Evolutionary conservation across 1,140 invertebrate species (phyloP), one percentile per base, ranked within the genome.

Genomic region (Drosophila tropicalis): DNA sequence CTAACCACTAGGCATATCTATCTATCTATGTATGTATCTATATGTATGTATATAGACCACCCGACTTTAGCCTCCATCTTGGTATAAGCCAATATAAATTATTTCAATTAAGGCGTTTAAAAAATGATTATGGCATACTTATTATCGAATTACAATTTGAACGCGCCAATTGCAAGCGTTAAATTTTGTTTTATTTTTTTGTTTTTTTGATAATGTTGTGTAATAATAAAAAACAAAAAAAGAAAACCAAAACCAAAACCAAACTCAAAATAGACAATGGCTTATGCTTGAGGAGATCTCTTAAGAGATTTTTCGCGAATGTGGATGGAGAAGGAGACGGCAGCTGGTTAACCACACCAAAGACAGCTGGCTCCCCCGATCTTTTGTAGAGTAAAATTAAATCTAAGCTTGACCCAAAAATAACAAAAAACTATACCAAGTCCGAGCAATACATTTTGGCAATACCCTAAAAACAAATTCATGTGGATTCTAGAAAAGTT

Each of bases 91-190:
- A 67, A 76, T 79, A 79, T 87, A 72, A 86, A 87, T 82, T 86
- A 76, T 87, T 86, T 86, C 82, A 86, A 87, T 86, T 86, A 87
- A 68, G 82, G 82, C 82, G 83, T 87, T 86, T 87, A 73, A 73
- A 82, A 82, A 87, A 87, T 86, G 83, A 86, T 86, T 82, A 86
- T 86, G 82, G 82, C 79, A 81, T 76, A 79, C 75, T 86, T 87
- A 82, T 82, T 77, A 77, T 77, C 69, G 67, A 79, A 82, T 86
- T 87, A 86, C 83, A 79, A 73, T 82, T 86, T 66, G 58, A 77
- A 68, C 66, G 61, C 74, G 74, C 70, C 79, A 77, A 77, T 67
- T 73, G 74, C 74, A 76, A 76, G 76, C 65, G 72, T 72, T 83
- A 72, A 79, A 76, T 55, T 73, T 63, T 39, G 73, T 67, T 72